Conservation (phyloP, 2,888 invertebrate species). For the Drosophila longiperda region DNA sequence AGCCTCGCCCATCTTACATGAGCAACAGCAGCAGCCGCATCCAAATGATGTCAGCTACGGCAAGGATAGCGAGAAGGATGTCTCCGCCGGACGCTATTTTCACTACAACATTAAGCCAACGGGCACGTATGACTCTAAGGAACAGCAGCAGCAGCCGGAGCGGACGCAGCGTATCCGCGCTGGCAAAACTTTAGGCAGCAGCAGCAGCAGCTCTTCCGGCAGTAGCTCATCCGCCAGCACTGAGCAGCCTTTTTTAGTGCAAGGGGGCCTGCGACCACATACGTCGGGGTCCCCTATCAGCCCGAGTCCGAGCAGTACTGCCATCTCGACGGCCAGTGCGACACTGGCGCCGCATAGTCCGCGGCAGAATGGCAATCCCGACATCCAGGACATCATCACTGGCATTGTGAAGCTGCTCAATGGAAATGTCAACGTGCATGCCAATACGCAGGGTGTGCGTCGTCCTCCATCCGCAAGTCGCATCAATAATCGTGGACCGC, state of each 20-base stretch:
- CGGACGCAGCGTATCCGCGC: conserved; percentile 78
- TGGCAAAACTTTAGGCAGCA: conserved; percentile 74
- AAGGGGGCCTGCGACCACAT: conserved; percentile 85
- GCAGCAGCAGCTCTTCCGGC: conserved; percentile 26
- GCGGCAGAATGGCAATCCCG: conserved; percentile 88
- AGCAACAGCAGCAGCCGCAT: conserved; percentile 84
- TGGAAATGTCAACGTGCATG: conserved; percentile 94
- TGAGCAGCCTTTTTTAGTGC: conserved; percentile 84
- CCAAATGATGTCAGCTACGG: conserved; percentile 80
- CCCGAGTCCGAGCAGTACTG: conserved; percentile 83
- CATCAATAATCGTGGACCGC: conserved; percentile 96
- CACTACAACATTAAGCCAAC: conserved; percentile 85
- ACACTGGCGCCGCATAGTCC: conserved; percentile 79
- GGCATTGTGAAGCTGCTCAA: conserved; percentile 95
- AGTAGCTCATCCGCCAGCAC: conserved; percentile 36
- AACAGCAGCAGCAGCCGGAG: conserved; percentile 68
- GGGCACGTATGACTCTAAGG: conserved; percentile 68
- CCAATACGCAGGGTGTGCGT: conserved; percentile 89
- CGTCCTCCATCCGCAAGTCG: conserved; percentile 91
- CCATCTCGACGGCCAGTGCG: conserved; percentile 78
- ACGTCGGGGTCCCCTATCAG: conserved; percentile 85
- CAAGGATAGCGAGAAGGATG: conserved; percentile 66
- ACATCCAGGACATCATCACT: conserved; percentile 95
- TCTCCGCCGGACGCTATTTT: conserved; percentile 82
- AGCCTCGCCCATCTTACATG: conserved; percentile 87